These are phyloP conservation scores for Manis crassicaudata DNA, from an alignment of 2,797 vertebrate species.

Conservation along the genomic window DNA sequence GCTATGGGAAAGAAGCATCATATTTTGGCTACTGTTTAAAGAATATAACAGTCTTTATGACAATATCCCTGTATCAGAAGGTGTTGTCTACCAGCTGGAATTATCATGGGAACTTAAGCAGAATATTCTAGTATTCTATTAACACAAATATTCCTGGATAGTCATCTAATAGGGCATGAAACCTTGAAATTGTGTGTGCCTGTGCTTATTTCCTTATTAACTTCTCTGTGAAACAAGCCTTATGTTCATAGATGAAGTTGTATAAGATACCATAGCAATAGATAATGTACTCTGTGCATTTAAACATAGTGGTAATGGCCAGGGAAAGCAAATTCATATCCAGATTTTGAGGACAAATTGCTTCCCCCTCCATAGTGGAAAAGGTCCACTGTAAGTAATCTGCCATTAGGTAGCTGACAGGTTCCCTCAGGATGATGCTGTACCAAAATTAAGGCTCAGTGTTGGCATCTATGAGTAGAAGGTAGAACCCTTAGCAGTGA, in stretches of 20 bases:
- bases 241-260: neutral
- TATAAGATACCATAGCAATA: neutral
- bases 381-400: neutral
- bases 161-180: neutral
- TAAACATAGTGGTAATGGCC: neutral
- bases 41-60: neutral
- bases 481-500: neutral
- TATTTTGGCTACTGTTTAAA: neutral
- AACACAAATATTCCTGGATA: neutral
- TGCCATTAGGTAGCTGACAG: neutral
- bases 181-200: neutral
- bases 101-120: neutral
- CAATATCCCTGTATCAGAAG: neutral
- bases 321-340: neutral
- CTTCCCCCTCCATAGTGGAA: neutral
- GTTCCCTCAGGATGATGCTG: neutral
- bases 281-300: neutral
- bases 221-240: neutral
- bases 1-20: neutral
- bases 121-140: neutral
- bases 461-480: neutral
- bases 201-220: neutral
- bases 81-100: neutral
- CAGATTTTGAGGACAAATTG: neutral
- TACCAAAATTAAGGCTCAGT: neutral